phyloP scores from a whole-genome alignment of 1,140 invertebrate genomes.

The Pogonus chalceus region DNA sequence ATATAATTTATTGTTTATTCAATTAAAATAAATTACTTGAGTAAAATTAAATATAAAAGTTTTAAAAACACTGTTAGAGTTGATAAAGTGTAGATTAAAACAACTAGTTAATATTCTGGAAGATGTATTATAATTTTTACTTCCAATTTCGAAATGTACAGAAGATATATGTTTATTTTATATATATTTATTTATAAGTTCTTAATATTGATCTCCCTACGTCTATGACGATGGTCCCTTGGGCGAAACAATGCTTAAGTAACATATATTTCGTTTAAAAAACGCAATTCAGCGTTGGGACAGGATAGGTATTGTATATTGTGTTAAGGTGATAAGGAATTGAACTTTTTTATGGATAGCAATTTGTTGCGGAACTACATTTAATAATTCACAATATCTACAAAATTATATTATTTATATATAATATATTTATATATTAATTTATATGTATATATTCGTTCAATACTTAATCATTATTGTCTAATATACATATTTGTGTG shows the following conservation, averaged over 20 bases:
- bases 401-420: not conserved
- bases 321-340: not conserved
- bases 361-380: too few species aligned
- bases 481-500: not conserved
- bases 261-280: not conserved
- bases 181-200: conserved; percentile 3
- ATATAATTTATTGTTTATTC: too few species aligned
- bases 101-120: not conserved
- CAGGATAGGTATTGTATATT: not conserved
- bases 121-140: conserved; percentile 7
- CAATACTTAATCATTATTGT: conserved; percentile 3
- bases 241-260: not conserved
- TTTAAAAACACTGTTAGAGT: not conserved
- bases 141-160: conserved; percentile 7
- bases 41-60: too few species aligned
- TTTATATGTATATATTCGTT: conserved; percentile 2
- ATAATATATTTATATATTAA: not conserved
- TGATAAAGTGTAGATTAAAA: too few species aligned
- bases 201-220: conserved; percentile 1
- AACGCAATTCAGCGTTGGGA: not conserved
- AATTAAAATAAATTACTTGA: too few species aligned
- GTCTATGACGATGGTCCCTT: not conserved
- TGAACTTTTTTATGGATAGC: not conserved
- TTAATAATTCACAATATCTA: conserved; percentile 5
- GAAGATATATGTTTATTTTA: conserved; percentile 5